phyloP scores from a whole-genome alignment of 2,113 vertebrate species.

The Oryzias javanicus region DNA sequence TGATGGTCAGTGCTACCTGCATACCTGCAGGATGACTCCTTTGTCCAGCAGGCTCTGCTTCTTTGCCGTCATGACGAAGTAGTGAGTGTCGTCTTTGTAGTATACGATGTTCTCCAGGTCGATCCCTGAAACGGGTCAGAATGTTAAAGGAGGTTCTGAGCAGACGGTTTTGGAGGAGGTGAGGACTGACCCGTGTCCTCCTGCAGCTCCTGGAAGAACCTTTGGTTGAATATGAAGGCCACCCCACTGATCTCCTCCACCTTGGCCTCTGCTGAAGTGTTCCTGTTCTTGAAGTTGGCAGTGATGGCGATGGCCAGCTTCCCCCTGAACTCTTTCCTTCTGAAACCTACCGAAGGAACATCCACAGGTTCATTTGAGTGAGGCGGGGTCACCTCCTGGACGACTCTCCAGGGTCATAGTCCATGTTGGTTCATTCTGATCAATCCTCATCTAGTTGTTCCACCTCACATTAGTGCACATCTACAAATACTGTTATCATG shows the following conservation, averaged over 20 bases:
- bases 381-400: too few relatives aligned
- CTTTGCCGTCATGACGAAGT: slow-evolving; percentile 99
- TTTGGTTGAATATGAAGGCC: slow-evolving; percentile 98
- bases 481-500: too few relatives aligned
- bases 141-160: neutral
- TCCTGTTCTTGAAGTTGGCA: slow-evolving; percentile 95
- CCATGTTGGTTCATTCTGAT: too few relatives aligned
- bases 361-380: too few relatives aligned
- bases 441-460: too few relatives aligned
- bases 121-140: slow-evolving; percentile 78
- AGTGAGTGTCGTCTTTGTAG: slow-evolving; percentile 97
- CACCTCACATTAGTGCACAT: too few relatives aligned
- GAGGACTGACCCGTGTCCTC: slow-evolving; percentile 85
- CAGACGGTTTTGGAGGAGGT: neutral
- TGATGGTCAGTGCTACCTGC: too few relatives aligned
- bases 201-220: slow-evolving; percentile 94
- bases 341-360: slow-evolving; percentile 78
- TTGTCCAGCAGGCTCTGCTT: slow-evolving; percentile 95
- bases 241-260: slow-evolving; percentile 97
- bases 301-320: slow-evolving; percentile 96
- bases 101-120: slow-evolving; percentile 98
- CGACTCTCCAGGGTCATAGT: too few relatives aligned
- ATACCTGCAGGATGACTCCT: slow-evolving; percentile 86
- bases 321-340: slow-evolving; percentile 92
- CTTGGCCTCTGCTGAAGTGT: slow-evolving; percentile 93